These are phyloP conservation scores for Cheilosia pagana DNA, from an alignment of 2,888 invertebrate genomes.

Conservation along the genomic window DNA sequence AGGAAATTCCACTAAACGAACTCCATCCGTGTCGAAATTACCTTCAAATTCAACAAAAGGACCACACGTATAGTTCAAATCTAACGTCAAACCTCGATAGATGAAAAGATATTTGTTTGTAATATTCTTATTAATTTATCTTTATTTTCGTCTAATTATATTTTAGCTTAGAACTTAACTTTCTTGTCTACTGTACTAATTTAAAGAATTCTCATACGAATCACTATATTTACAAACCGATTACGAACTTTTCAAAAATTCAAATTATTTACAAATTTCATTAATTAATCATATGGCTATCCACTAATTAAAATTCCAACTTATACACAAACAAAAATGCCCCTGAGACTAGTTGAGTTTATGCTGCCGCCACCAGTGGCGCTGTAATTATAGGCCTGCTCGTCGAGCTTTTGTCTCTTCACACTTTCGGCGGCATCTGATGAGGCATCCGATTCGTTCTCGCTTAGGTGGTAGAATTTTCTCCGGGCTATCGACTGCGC, in stretches of 20 bases:
- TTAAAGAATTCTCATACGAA: constrained; percentile 12
- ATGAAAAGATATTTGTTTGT: background rate
- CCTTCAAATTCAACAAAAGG: no score
- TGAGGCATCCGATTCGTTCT: constrained; percentile 71
- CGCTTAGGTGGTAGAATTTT: constrained; percentile 80
- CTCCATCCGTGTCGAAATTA: no score
- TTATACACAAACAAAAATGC: constrained; percentile 80
- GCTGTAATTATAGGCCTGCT: constrained; percentile 65
- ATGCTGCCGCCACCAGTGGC: constrained; percentile 75
- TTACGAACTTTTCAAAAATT: constrained; percentile 39
- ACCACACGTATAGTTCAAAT: no score
- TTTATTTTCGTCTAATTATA: constrained; percentile 39
- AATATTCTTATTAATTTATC: constrained; percentile 29
- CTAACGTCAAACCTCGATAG: no score
- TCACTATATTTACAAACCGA: constrained; percentile 40
- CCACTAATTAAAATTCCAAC: background rate
- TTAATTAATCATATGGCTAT: constrained; percentile 11
- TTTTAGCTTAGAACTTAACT: constrained; percentile 26
- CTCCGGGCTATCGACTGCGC: constrained; percentile 74
- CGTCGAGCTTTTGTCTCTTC: constrained; percentile 79
- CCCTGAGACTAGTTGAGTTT: constrained; percentile 80
- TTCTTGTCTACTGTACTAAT: constrained; percentile 1
- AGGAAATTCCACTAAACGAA: no score
- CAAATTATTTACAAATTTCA: constrained; percentile 54
- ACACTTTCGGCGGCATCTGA: constrained; percentile 75